Percentiles rank a stretch among this genome's conserved stretches.
These are phyloP conservation scores for Limnothrissa miodon DNA, from an alignment of 2,113 vertebrate species.

Conservation along the genomic window DNA sequence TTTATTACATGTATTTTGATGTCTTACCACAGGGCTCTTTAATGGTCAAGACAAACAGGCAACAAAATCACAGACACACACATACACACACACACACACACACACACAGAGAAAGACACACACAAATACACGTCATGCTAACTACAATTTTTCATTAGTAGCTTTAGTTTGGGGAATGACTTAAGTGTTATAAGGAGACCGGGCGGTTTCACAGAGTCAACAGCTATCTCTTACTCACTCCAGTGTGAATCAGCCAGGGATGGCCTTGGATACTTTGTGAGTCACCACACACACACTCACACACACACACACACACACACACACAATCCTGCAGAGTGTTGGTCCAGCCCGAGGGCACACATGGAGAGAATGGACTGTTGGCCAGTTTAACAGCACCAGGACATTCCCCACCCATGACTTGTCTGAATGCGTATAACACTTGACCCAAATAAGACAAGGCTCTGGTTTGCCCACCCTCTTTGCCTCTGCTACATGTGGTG, in stretches of 20 bases:
- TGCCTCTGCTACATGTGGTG: neutral
- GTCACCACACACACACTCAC: constrained; percentile 6
- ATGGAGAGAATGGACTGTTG: neutral
- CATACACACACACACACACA: neutral
- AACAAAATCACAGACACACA: too few relatives aligned
- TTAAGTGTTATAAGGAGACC: too few relatives aligned
- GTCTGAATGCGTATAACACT: neutral
- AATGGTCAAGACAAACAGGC: neutral
- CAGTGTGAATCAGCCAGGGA: neutral
- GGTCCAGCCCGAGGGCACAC: neutral
- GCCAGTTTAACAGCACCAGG: neutral
- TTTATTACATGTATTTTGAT: too few relatives aligned
- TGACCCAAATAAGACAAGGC: constrained; percentile 4
- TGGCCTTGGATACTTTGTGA: neutral
- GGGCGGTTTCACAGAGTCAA: too few relatives aligned
- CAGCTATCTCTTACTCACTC: too few relatives aligned
- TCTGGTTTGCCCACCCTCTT: neutral
- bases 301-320: neutral
- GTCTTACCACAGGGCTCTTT: neutral
- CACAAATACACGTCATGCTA: too few relatives aligned
- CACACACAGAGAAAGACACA: too few relatives aligned
- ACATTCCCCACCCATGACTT: neutral
- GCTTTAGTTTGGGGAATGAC: too few relatives aligned
- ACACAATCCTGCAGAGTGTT: neutral
- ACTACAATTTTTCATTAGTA: too few relatives aligned